Evolutionary conservation across 2,113 vertebrate genomes (phyloP).

Genomic region (Eupsittula cactorum): DNA sequence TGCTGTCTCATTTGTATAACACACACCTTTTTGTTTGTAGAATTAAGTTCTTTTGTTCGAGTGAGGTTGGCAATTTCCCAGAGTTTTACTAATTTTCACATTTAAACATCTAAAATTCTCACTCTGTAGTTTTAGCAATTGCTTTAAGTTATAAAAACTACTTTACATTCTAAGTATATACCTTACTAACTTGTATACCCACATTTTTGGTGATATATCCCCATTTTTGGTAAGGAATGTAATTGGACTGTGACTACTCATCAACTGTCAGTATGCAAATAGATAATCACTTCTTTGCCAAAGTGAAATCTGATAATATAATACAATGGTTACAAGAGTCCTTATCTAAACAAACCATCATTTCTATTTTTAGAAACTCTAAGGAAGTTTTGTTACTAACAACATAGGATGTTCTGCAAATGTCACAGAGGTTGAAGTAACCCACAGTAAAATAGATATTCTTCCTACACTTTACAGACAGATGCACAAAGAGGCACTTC

Average conservation of each 20-base stretch:
- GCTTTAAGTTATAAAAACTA: background rate
- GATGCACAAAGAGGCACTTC: background rate
- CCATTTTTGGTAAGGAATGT: background rate
- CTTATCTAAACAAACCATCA: background rate
- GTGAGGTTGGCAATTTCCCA: background rate
- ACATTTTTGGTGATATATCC: background rate
- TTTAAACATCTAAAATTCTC: background rate
- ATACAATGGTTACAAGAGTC: background rate
- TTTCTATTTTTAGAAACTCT: slow-evolving; percentile 1
- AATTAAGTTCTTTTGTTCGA: background rate
- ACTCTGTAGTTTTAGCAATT: background rate
- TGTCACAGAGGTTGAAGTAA: background rate
- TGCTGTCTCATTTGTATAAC: background rate
- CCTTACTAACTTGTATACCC: background rate
- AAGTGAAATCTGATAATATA: background rate
- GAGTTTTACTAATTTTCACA: background rate
- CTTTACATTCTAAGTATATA: background rate
- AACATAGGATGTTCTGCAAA: slow-evolving; percentile 17
- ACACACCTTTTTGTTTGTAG: background rate
- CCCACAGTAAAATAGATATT: background rate
- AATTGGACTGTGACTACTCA: background rate
- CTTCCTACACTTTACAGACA: slow-evolving; percentile 15
- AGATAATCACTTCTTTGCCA: background rate
- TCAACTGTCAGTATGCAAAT: background rate
- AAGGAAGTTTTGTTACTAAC: slow-evolving; percentile 40